A percentile compares a stretch with the other conserved stretches of the same genome.
Evolutionary conservation across 2,797 vertebrate species (phyloP).

Genomic region (Typhlichthys eigenmanni): DNA sequence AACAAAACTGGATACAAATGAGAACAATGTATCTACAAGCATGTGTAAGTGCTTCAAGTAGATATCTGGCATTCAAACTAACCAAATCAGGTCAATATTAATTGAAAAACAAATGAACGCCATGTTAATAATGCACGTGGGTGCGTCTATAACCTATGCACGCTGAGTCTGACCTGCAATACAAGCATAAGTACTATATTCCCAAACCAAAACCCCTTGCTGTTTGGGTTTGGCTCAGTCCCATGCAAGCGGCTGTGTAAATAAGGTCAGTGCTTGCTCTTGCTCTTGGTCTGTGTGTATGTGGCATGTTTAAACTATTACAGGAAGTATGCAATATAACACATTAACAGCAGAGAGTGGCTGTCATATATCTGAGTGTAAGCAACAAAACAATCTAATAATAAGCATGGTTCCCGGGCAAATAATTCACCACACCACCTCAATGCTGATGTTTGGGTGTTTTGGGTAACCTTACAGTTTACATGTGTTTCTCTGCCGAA

Average conservation of each 20-base stretch:
- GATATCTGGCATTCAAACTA: no score
- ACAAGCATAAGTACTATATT: constrained; percentile 57
- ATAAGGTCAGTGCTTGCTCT: constrained; percentile 68
- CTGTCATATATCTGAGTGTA: neutral
- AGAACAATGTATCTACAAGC: no score
- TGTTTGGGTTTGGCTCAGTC: constrained; percentile 64
- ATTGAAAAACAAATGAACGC: constrained; percentile 34
- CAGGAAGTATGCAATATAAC: constrained; percentile 17
- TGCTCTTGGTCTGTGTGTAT: constrained; percentile 34
- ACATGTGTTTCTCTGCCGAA: no score
- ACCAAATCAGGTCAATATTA: constrained; percentile 29
- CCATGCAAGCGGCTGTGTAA: constrained; percentile 67
- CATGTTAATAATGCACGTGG: constrained; percentile 42
- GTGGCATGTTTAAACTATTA: constrained; percentile 21
- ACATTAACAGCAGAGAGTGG: constrained; percentile 4
- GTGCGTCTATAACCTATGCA: constrained; percentile 59
- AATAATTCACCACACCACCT: no score
- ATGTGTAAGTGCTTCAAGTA: no score
- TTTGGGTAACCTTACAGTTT: no score
- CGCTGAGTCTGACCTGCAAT: constrained; percentile 53
- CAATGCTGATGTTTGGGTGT: no score
- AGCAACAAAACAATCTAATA: no score
- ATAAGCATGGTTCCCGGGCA: no score
- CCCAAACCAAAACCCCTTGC: constrained; percentile 59
- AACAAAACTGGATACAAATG: no score